Percentiles rank a stretch among this genome's conserved stretches.
phyloP scores from a whole-genome alignment of 2,797 vertebrate species.

The Pangasius macronema region DNA sequence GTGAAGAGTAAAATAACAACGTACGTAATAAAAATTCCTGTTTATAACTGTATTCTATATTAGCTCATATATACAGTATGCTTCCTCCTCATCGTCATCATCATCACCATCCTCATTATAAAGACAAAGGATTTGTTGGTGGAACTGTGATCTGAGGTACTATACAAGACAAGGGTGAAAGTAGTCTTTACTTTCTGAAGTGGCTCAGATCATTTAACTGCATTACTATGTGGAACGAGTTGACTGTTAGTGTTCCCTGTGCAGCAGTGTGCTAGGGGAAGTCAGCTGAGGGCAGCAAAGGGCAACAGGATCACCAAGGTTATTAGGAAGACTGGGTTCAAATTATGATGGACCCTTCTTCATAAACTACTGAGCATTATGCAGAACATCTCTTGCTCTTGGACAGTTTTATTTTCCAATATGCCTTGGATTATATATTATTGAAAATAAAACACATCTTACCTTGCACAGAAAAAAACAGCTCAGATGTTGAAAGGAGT shows the following conservation, averaged over 20 bases:
- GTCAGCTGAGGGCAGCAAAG: neutral
- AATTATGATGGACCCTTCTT: neutral
- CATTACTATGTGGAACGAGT: neutral
- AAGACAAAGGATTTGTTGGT: neutral
- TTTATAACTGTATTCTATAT: no score
- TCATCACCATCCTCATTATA: neutral
- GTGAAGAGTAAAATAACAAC: no score
- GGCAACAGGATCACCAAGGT: neutral
- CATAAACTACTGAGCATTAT: no score
- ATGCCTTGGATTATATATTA: neutral
- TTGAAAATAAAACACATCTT: neutral
- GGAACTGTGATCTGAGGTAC: neutral
- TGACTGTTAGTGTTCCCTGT: neutral
- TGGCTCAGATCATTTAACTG: neutral
- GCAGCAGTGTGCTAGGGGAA: neutral
- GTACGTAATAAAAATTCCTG: no score
- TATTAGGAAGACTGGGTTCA: neutral
- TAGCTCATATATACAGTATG: neutral
- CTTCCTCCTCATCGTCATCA: neutral
- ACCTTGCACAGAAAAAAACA: neutral
- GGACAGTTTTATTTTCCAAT: neutral
- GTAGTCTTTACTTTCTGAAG: neutral
- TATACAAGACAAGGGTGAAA: neutral
- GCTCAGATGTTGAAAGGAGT: neutral
- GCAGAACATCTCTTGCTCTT: no score